Conservation (phyloP, 2,888 invertebrate genomes). For the Hypena proboscidalis region DNA sequence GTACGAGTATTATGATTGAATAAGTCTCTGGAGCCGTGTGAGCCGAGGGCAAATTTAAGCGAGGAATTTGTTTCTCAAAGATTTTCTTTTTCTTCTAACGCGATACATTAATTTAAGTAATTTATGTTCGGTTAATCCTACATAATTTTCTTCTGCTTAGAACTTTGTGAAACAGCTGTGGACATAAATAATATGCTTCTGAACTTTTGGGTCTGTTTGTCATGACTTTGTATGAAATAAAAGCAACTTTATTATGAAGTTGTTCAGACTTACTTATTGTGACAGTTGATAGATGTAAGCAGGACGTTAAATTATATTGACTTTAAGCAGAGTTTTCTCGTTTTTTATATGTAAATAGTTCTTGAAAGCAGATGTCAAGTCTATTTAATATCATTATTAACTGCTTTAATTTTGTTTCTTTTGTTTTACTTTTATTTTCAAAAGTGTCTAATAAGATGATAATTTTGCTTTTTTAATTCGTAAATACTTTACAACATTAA, state of each 20-base stretch:
- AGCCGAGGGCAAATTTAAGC: conserved; percentile 6
- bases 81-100: conserved; percentile 6
- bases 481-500: too few relatives aligned
- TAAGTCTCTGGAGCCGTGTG: conserved; percentile 7
- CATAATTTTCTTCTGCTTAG: conserved; percentile 9
- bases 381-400: too few relatives aligned
- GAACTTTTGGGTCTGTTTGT: conserved; percentile 16
- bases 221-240: conserved; percentile 16
- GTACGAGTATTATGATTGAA: conserved; percentile 12
- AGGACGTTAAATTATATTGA: too few relatives aligned
- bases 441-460: too few relatives aligned
- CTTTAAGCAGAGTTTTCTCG: too few relatives aligned
- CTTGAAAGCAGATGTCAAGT: too few relatives aligned
- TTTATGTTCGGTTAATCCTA: conserved; percentile 15
- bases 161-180: conserved; percentile 22
- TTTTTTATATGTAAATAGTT: too few relatives aligned
- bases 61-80: conserved; percentile 3
- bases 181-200: conserved; percentile 16
- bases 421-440: too few relatives aligned
- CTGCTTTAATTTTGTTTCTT: too few relatives aligned
- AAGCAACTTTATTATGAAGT: conserved; percentile 11
- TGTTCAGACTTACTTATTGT: conserved; percentile 22
- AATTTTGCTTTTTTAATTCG: too few relatives aligned
- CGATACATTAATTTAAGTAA: conserved; percentile 14
- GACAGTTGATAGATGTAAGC: background rate